Conservation (phyloP, 2,888 invertebrate genomes). For the Anaspis maculata region DNA sequence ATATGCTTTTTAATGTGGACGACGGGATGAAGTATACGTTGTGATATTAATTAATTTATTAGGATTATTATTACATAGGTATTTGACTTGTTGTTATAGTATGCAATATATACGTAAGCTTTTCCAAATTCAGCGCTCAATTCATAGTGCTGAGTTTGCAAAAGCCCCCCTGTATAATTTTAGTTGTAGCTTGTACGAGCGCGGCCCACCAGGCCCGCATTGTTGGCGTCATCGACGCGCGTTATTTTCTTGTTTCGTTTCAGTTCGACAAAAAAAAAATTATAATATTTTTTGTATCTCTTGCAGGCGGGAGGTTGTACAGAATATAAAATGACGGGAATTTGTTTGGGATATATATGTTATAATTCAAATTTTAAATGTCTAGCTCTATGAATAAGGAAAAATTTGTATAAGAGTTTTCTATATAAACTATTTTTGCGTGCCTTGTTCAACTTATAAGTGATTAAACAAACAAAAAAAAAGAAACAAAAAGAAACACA, state of each 20-base stretch:
- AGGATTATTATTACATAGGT: too few species aligned
- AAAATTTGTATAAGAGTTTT: constrained; percentile 28
- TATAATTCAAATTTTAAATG: constrained; percentile 22
- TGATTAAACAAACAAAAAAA: constrained; percentile 24
- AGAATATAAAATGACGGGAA: too few species aligned
- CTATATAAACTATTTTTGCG: constrained; percentile 39
- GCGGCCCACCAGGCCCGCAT: too few species aligned
- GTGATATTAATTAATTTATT: constrained; percentile 17
- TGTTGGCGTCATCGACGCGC: too few species aligned
- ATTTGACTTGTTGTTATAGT: constrained; percentile 26
- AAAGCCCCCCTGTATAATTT: too few species aligned
- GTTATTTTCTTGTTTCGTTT: too few species aligned
- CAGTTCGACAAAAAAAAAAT: too few species aligned
- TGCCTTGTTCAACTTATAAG: constrained; percentile 39
- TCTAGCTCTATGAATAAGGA: constrained; percentile 26
- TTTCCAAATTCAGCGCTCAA: background rate
- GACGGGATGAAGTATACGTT: constrained; percentile 20
- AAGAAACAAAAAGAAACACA: constrained; percentile 2
- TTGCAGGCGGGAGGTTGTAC: constrained; percentile 22
- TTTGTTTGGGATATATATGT: too few species aligned
- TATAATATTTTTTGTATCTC: too few species aligned
- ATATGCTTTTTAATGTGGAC: constrained; percentile 4
- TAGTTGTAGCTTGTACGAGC: constrained; percentile 20
- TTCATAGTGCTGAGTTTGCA: too few species aligned
- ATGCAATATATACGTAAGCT: constrained; percentile 15